These are phyloP conservation scores for Megaceryle alcyon DNA, from an alignment of 2,797 vertebrate genomes.

Conservation along the genomic window DNA sequence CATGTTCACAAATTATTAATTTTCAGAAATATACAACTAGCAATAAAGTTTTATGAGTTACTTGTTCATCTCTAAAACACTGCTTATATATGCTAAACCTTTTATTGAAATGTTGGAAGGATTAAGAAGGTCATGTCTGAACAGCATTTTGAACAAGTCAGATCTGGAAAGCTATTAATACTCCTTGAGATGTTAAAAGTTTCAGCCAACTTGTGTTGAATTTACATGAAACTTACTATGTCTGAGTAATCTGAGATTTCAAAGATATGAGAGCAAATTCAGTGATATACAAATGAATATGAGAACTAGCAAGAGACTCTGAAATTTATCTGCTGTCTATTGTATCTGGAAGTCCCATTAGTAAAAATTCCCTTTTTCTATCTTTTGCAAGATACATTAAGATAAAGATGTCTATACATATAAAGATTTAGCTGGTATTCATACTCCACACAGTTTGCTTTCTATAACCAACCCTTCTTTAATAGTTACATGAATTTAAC, in stretches of 20 bases:
- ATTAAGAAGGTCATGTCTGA: conserved; percentile 51
- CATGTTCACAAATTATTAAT: not conserved
- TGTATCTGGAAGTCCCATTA: not conserved
- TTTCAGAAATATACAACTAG: not conserved
- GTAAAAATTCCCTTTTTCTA: not conserved
- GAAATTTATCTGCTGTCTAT: not conserved
- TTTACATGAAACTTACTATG: conserved; percentile 30
- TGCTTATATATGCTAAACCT: conserved; percentile 9
- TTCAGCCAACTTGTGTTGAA: conserved; percentile 22
- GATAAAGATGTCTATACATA: not conserved
- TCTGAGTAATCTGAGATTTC: conserved; percentile 42
- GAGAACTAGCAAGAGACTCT: not conserved
- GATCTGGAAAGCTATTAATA: conserved; percentile 52
- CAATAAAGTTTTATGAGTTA: not conserved
- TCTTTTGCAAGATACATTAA: not conserved
- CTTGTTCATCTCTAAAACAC: conserved; percentile 1
- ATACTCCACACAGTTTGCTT: not conserved
- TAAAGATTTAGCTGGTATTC: not conserved
- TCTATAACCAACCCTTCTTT: not conserved
- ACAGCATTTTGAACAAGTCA: conserved; percentile 54
- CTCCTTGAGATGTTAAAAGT: conserved; percentile 25
- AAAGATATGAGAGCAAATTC: not conserved
- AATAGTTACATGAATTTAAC: not conserved
- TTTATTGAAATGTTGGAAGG: conserved; percentile 7
- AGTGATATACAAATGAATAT: not conserved